Base-by-base conservation (phyloP, 2,797 vertebrate species). In the Arnoldichthys spilopterus region DNA sequence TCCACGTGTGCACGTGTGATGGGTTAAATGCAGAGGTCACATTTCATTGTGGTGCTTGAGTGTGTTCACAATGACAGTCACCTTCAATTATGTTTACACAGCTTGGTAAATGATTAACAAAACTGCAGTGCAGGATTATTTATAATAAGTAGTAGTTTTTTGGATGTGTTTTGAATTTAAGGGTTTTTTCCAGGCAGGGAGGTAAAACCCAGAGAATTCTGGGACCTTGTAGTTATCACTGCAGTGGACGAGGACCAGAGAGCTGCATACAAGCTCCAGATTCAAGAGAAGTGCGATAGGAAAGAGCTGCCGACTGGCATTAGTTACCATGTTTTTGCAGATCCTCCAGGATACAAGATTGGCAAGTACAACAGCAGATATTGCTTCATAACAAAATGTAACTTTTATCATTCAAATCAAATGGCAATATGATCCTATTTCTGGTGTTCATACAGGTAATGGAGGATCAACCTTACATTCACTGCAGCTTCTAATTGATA, bases 381-480 rank as follows among this genome's bases (percentile, higher is more conserved):
- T 58, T 49, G 13, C 32, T 11, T 51, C 5, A 0, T 62, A 34
- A 13, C 3, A 43, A 9, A 76, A 51, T 59, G 26, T 75, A 15
- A 20, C 16, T 1, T 47, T 37, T 37, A 37, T 37, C 34, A 37
- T 37, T 37, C 34, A 37, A 8, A n/a, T n/a, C 34, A 37, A 12
- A 22, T 11, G 4, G 16, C 12, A 43, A 9, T 26, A 8, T 61
- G 18, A 72, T 49, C 30, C 22, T n/a, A 24, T 1, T 1, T 43
- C 15, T 34, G 53, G 20, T 76, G 37, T 71, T 69, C 9, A 26
- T 32, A n/a, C 74, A 99, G 98, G 98, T 77, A 99, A 99, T 45
- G 98, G 98, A 76, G 98, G 98, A 76, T 98, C 98, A 22, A 98
- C 97, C 0, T 90, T 99, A 67, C 92, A 91, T 12, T 91, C 91